A percentile compares a stretch with the other conserved stretches of the same genome.
phyloP scores from a whole-genome alignment of 2,113 vertebrate species.

The Ahaetulla prasina region DNA sequence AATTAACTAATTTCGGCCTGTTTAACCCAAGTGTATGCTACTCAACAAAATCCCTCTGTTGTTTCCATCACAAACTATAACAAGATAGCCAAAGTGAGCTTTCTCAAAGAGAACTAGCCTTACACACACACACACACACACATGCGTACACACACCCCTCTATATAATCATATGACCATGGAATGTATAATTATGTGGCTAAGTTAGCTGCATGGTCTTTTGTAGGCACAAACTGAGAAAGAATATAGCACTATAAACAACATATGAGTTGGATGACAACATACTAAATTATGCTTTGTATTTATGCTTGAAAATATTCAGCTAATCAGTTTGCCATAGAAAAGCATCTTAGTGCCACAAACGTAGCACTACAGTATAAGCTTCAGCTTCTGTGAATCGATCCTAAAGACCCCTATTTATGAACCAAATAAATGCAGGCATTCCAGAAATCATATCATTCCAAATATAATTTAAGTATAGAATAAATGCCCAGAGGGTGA shows the following conservation, averaged over 20 bases:
- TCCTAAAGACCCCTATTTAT: neutral
- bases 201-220: neutral
- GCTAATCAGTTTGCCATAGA: neutral
- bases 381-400: neutral
- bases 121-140: too few species aligned
- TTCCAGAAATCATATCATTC: neutral
- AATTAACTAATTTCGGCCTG: neutral
- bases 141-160: neutral
- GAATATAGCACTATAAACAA: neutral
- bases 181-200: neutral
- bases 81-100: neutral
- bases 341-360: neutral
- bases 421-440: neutral
- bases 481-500: neutral
- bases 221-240: neutral
- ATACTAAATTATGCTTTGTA: neutral
- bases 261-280: neutral
- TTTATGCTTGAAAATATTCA: neutral
- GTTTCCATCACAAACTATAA: neutral
- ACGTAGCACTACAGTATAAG: neutral
- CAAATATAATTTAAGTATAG: neutral
- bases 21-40: neutral
- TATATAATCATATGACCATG: neutral
- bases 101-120: neutral
- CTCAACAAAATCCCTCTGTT: neutral